phyloP scores from a whole-genome alignment of 2,113 vertebrate genomes.

The Shinisaurus crocodilurus region DNA sequence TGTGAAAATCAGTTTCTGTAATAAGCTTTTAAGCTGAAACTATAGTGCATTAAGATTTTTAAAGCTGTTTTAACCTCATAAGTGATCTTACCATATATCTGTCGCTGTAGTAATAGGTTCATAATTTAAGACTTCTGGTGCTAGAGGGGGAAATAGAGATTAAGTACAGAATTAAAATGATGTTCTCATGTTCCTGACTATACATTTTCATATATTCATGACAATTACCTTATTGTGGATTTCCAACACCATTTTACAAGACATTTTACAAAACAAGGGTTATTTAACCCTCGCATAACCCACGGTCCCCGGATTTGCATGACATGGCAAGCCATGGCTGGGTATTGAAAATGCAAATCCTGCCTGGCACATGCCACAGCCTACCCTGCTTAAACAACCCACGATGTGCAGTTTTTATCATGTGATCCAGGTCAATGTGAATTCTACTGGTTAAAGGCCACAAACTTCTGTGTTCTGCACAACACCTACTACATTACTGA shows the following conservation, averaged over 20 bases:
- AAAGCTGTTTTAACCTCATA: constrained; percentile 5
- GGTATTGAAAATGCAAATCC: no score
- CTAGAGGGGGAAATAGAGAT: constrained; percentile 74
- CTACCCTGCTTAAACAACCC: no score
- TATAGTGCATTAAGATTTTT: not conserved
- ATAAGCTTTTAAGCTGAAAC: not conserved
- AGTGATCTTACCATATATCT: constrained; percentile 90
- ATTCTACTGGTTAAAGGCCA: not conserved
- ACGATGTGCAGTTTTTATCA: no score
- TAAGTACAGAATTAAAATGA: constrained; percentile 28
- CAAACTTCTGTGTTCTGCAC: not conserved
- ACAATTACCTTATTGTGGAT: not conserved
- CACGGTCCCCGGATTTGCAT: no score
- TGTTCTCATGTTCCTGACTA: not conserved
- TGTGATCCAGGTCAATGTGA: not conserved
- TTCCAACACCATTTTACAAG: constrained; percentile 18
- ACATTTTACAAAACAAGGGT: no score
- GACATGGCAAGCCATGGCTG: no score
- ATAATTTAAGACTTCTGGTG: constrained; percentile 97
- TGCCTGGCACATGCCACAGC: no score
- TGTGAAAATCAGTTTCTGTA: not conserved
- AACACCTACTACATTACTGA: no score
- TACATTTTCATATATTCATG: constrained; percentile 32
- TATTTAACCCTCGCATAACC: no score
- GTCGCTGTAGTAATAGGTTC: constrained; percentile 98